Evolutionary conservation across 2,797 vertebrate genomes (phyloP).

Genomic region (Remorina albescens): DNA sequence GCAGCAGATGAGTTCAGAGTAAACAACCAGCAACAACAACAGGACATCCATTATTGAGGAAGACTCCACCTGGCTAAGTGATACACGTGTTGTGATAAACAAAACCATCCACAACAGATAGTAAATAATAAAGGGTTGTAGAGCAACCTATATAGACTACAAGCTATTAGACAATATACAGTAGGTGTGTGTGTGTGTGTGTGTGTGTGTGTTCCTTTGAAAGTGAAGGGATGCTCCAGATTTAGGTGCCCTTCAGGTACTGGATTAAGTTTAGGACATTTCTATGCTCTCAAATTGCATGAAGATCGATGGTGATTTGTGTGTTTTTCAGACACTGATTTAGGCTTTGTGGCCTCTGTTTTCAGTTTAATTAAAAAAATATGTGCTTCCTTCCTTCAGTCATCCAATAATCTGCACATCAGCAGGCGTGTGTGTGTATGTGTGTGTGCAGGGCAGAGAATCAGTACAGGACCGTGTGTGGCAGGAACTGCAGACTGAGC

Average conservation of each 20-base stretch:
- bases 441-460: slow-evolving; percentile 5
- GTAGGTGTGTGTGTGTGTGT: too few relatives aligned
- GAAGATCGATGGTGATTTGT: slow-evolving; percentile 6
- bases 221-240: not conserved
- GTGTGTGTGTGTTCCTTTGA: slow-evolving; percentile 6
- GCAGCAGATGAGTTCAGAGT: slow-evolving; percentile 40
- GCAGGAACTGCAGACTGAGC: not conserved
- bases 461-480: slow-evolving; percentile 22
- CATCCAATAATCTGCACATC: slow-evolving; percentile 16
- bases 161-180: not conserved
- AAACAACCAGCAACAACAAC: slow-evolving; percentile 65
- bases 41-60: slow-evolving; percentile 70
- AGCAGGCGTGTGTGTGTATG: not conserved
- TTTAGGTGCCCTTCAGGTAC: not conserved
- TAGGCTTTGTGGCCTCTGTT: too few relatives aligned
- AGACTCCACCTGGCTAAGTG: slow-evolving; percentile 49
- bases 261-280: not conserved
- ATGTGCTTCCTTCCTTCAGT: not conserved
- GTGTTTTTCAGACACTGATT: not conserved
- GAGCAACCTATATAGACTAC: slow-evolving; percentile 17
- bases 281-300: not conserved
- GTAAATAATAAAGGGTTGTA: slow-evolving; percentile 65
- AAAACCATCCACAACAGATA: slow-evolving; percentile 51
- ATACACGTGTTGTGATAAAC: slow-evolving; percentile 58
- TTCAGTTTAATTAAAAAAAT: slow-evolving; percentile 1